Conservation (phyloP, 2,113 vertebrate species). For the Chaenogobius annularis region DNA sequence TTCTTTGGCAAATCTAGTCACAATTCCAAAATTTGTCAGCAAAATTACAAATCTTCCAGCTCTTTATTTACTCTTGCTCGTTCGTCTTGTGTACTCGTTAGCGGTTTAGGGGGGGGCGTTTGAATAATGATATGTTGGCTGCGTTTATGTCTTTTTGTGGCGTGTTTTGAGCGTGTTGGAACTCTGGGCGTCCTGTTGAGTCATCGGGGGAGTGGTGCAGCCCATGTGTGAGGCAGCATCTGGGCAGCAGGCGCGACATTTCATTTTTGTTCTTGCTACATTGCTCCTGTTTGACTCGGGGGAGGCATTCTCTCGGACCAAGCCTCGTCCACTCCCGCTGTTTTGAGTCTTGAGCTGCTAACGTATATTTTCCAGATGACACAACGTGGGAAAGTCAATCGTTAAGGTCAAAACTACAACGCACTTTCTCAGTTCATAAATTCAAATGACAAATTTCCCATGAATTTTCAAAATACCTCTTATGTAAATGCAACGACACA, state of each 20-base stretch:
- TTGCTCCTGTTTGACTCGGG: neutral
- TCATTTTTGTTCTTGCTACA: neutral
- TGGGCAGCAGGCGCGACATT: constrained; percentile 80
- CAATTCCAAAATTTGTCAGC: too few relatives aligned
- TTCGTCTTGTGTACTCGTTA: neutral
- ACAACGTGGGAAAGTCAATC: constrained; percentile 11
- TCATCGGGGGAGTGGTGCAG: constrained; percentile 37
- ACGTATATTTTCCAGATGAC: constrained; percentile 22
- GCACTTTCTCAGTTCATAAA: neutral
- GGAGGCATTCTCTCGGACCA: constrained; percentile 42
- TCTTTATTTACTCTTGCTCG: too few relatives aligned
- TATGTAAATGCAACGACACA: too few relatives aligned
- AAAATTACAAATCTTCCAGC: too few relatives aligned
- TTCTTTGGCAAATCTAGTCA: too few relatives aligned
- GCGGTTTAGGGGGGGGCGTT: constrained; percentile 2
- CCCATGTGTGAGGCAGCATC: constrained; percentile 75
- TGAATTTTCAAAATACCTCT: too few relatives aligned
- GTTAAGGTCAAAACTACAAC: neutral
- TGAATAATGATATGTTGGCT: neutral
- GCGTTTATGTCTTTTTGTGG: constrained; percentile 5
- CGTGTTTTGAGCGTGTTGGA: neutral
- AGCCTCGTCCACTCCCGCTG: constrained; percentile 33
- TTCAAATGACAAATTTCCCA: too few relatives aligned
- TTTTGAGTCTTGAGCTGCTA: constrained; percentile 14
- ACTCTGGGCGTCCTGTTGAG: constrained; percentile 28